phyloP scores from a whole-genome alignment of 1,140 invertebrate genomes.

The Leptopilina clavipes region DNA sequence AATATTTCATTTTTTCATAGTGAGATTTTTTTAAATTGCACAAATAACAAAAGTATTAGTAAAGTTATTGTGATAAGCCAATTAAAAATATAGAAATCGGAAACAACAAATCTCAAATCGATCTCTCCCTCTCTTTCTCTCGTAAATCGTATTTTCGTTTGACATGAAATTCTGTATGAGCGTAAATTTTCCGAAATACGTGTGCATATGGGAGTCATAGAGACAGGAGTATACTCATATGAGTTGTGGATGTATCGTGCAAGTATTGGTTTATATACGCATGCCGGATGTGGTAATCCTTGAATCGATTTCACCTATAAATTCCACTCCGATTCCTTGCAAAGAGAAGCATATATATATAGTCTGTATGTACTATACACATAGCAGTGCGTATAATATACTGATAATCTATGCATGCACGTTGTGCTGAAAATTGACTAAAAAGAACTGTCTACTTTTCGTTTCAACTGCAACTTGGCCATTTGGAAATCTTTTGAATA shows the following conservation, averaged over 20 bases:
- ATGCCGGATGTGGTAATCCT: conserved; percentile 33
- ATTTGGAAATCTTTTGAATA: neutral
- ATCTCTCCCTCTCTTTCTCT: neutral
- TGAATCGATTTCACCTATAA: conserved; percentile 30
- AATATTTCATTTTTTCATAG: too few species aligned
- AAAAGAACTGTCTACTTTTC: neutral
- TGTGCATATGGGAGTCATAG: conserved; percentile 22
- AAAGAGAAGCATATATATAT: neutral
- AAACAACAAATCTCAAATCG: neutral
- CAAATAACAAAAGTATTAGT: too few species aligned
- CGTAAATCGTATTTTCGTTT: conserved; percentile 22
- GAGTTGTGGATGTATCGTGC: conserved; percentile 9
- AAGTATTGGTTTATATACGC: conserved; percentile 30
- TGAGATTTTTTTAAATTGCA: too few species aligned
- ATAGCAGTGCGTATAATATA: conserved; percentile 13
- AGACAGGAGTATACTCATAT: conserved; percentile 24
- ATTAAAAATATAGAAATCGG: neutral
- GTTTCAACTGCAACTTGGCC: neutral
- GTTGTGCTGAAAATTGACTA: conserved; percentile 16
- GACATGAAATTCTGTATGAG: conserved; percentile 24
- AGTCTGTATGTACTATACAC: neutral
- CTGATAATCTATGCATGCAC: conserved; percentile 29
- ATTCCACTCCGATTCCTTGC: conserved; percentile 34
- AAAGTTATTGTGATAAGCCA: neutral
- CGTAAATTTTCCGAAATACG: neutral